Conservation (phyloP, 2,888 invertebrate species). For the Drosophila demipolita region DNA sequence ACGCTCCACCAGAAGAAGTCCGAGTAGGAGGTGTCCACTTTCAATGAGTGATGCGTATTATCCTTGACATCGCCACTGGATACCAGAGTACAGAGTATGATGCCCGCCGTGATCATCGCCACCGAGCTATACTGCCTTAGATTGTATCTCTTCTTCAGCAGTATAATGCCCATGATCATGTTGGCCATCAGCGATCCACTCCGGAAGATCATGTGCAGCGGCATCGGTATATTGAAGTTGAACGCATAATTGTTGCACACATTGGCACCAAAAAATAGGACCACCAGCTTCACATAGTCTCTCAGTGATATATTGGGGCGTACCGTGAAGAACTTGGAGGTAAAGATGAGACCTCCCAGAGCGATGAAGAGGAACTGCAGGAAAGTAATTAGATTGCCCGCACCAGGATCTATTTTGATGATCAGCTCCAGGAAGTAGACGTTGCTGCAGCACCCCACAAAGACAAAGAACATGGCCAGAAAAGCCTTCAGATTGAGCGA, state of each 20-base stretch:
- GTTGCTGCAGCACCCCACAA: constrained; percentile 94
- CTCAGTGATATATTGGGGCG: constrained; percentile 90
- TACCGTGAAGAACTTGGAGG: constrained; percentile 92
- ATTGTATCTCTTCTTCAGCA: constrained; percentile 93
- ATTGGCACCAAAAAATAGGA: constrained; percentile 96
- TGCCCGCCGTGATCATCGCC: constrained; percentile 95
- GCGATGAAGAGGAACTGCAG: constrained; percentile 97
- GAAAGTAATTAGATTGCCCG: constrained; percentile 98
- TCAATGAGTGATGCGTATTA: constrained; percentile 87
- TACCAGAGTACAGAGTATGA: constrained; percentile 94
- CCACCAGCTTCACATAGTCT: constrained; percentile 92
- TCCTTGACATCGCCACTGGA: constrained; percentile 89
- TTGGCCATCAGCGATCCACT: constrained; percentile 98
- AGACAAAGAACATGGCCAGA: constrained; percentile 90
- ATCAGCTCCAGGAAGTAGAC: constrained; percentile 95
- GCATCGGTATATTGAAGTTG: constrained; percentile 98
- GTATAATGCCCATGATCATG: constrained; percentile 97
- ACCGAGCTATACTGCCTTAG: constrained; percentile 95
- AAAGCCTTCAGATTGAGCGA: constrained; percentile 86
- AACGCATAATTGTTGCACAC: constrained; percentile 98
- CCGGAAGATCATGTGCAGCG: constrained; percentile 99
- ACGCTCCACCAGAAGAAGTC: constrained; percentile 88
- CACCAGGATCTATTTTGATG: constrained; percentile 95
- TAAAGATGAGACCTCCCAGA: constrained; percentile 93
- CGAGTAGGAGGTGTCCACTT: constrained; percentile 70